phyloP scores from a whole-genome alignment of 2,113 vertebrate species.

The Apodemus speciosus region DNA sequence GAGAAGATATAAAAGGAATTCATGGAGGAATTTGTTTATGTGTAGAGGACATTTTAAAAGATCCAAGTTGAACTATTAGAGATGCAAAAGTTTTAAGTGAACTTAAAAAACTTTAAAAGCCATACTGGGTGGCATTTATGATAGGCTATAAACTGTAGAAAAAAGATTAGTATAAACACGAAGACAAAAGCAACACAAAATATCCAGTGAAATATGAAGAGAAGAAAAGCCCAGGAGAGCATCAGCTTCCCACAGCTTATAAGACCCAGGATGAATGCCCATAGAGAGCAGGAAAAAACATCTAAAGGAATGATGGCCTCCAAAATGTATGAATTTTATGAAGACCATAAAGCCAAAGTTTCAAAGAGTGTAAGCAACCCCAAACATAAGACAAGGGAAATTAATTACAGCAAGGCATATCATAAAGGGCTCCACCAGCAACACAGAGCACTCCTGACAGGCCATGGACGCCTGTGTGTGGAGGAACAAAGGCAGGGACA shows the following conservation, averaged over 20 bases:
- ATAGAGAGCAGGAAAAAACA: background rate
- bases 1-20: background rate
- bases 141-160: background rate
- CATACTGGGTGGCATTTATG: background rate
- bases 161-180: background rate
- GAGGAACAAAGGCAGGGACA: background rate
- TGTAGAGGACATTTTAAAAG: background rate
- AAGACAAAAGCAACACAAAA: background rate
- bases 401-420: background rate
- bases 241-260: background rate
- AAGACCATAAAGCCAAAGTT: background rate
- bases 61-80: background rate
- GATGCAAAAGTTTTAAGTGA: background rate
- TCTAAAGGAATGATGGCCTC: background rate
- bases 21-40: background rate
- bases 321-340: background rate
- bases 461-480: background rate
- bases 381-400: background rate
- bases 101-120: background rate
- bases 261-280: background rate
- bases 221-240: background rate
- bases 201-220: background rate
- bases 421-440: background rate
- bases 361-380: background rate
- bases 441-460: background rate